phyloP scores from a whole-genome alignment of 53 echinoderm and acorn worm genomes.

The Crossaster papposus region DNA sequence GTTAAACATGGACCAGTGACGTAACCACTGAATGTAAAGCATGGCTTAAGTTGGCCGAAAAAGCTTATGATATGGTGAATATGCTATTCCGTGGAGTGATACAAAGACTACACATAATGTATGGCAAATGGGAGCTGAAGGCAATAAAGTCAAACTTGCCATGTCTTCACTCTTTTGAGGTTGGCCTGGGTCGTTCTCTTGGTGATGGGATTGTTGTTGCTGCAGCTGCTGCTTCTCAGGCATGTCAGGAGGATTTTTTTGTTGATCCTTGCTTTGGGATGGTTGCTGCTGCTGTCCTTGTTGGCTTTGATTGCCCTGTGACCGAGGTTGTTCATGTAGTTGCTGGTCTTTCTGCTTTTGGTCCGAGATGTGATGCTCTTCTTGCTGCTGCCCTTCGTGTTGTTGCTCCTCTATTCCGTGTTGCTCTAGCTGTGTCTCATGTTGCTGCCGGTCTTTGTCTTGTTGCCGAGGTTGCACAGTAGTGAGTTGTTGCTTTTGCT shows the following conservation, averaged over 20 bases:
- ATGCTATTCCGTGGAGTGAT: no score
- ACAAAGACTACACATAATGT: no score
- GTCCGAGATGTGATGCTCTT: background rate
- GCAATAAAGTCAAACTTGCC: constrained; percentile 3
- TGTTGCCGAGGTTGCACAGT: background rate
- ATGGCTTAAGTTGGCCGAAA: no score
- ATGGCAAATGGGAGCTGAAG: no score
- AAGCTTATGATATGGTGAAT: no score
- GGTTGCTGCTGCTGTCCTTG: constrained; percentile 1
- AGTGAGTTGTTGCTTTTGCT: no score
- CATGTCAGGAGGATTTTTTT: background rate
- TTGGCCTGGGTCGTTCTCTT: background rate
- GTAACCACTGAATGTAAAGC: no score
- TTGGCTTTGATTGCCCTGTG: background rate
- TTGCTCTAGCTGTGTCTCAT: background rate
- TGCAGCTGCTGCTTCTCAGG: background rate
- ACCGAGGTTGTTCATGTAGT: background rate
- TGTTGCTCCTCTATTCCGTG: background rate
- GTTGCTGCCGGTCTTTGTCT: background rate
- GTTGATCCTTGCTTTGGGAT: background rate
- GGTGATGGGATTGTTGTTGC: constrained; percentile 1
- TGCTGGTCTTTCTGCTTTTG: background rate
- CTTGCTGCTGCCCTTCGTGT: background rate
- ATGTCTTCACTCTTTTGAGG: background rate
- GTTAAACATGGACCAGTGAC: no score